Percentiles rank a stretch among this genome's conserved stretches.
These are phyloP conservation scores for Lepidochitona cinerea DNA, from an alignment of 2,888 invertebrate species.

Conservation along the genomic window DNA sequence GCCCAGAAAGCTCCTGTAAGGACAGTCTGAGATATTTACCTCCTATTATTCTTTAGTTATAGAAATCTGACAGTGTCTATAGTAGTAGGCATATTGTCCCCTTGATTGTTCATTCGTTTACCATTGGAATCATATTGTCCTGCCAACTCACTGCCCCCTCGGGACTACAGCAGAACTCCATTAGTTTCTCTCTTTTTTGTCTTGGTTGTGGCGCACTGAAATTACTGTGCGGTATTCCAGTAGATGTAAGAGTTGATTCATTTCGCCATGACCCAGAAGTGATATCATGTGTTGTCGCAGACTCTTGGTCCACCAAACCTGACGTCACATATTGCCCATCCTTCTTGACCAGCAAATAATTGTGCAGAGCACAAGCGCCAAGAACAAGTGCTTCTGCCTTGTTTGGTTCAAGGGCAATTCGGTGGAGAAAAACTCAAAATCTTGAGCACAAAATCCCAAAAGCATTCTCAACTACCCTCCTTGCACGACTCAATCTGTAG, in stretches of 20 bases:
- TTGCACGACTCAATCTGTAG: not conserved
- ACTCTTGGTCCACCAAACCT: too few relatives aligned
- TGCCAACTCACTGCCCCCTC: not conserved
- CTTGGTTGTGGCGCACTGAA: not conserved
- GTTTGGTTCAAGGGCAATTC: not conserved
- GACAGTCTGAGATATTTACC: too few relatives aligned
- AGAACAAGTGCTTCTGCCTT: not conserved
- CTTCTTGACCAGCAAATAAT: not conserved
- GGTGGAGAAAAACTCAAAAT: not conserved
- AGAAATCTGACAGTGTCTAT: not conserved
- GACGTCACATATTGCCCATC: not conserved
- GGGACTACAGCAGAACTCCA: not conserved
- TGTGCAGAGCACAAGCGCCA: not conserved
- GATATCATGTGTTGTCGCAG: too few relatives aligned
- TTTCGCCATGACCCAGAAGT: too few relatives aligned
- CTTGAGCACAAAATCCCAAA: not conserved
- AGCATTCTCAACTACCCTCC: not conserved
- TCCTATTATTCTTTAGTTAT: not conserved
- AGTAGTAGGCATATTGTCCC: too few relatives aligned
- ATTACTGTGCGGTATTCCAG: too few relatives aligned
- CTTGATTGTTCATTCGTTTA: not conserved
- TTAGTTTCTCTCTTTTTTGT: not conserved
- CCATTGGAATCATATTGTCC: not conserved
- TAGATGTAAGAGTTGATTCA: too few relatives aligned
- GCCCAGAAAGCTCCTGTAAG: too few relatives aligned